A percentile compares a stretch with the other conserved stretches of the same genome.
Conservation (phyloP, 1,140 invertebrate species). For the Anthonomus grandis region DNA sequence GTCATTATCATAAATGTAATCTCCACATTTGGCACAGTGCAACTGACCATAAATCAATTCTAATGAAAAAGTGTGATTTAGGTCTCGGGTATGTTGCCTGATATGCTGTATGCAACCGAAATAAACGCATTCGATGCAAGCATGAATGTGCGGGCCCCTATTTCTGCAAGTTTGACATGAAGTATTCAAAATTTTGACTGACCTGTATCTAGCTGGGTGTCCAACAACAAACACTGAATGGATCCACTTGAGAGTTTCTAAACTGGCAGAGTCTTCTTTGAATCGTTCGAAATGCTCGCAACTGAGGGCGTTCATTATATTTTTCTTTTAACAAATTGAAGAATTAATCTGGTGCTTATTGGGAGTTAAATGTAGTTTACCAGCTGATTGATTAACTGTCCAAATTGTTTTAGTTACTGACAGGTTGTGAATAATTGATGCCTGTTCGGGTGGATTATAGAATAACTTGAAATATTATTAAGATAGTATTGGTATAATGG, state of each 20-base stretch:
- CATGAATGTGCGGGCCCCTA: constrained; percentile 73
- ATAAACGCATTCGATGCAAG: constrained; percentile 88
- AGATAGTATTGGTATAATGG: too few relatives aligned
- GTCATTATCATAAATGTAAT: constrained; percentile 67
- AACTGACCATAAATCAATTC: constrained; percentile 87
- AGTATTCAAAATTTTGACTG: constrained; percentile 71
- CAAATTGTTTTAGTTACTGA: too few relatives aligned
- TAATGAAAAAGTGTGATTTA: constrained; percentile 79
- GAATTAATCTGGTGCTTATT: neutral
- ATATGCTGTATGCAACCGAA: constrained; percentile 90
- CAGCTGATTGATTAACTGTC: too few relatives aligned
- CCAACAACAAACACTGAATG: constrained; percentile 74
- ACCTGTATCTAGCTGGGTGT: constrained; percentile 64
- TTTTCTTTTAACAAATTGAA: constrained; percentile 1
- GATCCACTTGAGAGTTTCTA: constrained; percentile 61
- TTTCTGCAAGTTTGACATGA: constrained; percentile 75
- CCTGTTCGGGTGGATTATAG: too few relatives aligned
- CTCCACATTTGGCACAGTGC: constrained; percentile 86
- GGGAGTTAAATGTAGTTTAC: too few relatives aligned
- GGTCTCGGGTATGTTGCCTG: constrained; percentile 75
- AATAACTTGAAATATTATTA: too few relatives aligned
- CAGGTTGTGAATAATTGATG: too few relatives aligned
- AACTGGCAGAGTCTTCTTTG: constrained; percentile 46
- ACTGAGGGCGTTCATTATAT: constrained; percentile 28
- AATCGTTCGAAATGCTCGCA: constrained; percentile 40